These are phyloP conservation scores for Acanthococcus lagerstroemiae DNA, from an alignment of 2,888 invertebrate genomes.

Conservation along the genomic window DNA sequence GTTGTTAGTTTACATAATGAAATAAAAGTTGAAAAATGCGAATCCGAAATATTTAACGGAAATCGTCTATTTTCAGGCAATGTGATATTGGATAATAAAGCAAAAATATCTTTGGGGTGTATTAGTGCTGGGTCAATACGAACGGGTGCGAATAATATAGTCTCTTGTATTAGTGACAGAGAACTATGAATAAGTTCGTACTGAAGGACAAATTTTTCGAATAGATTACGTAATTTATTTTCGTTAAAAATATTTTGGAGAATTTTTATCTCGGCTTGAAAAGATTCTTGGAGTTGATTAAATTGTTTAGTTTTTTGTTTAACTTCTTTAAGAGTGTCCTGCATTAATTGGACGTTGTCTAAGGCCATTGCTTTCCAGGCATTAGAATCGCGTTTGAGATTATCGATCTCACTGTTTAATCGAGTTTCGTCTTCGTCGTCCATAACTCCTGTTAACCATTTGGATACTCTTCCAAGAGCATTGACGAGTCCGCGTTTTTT, in stretches of 20 bases:
- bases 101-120: background rate
- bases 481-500: no score
- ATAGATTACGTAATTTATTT: background rate
- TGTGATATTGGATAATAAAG: background rate
- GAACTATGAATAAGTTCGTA: background rate
- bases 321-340: background rate
- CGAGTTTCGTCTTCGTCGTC: no score
- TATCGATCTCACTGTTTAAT: no score
- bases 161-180: background rate
- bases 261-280: background rate
- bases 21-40: background rate
- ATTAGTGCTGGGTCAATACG: background rate
- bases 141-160: background rate
- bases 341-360: background rate
- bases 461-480: no score
- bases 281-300: background rate
- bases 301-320: background rate
- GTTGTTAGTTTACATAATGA: background rate
- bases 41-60: background rate
- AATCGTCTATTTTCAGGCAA: background rate
- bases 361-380: background rate
- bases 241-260: background rate
- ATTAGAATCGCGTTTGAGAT: background rate
- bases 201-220: background rate
- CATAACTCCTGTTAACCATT: no score